Conservation (phyloP, 2,797 vertebrate genomes). For the Austrolebias charrua region DNA sequence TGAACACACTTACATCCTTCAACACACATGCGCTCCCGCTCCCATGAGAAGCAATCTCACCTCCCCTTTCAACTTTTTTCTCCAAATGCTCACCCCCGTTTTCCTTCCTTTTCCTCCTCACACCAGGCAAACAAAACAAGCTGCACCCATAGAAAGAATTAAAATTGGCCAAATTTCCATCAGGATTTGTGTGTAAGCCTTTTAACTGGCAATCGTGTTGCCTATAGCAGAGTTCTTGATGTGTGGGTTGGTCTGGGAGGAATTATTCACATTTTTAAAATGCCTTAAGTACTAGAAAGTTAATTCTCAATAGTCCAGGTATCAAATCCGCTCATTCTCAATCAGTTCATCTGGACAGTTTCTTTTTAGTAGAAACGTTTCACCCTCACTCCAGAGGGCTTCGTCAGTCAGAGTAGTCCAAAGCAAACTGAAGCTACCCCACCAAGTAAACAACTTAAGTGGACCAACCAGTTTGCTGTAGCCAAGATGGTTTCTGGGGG, state of each 20-base stretch:
- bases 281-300: conserved; percentile 48
- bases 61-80: conserved; percentile 62
- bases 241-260: conserved; percentile 10
- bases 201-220: conserved; percentile 31
- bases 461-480: too few species aligned
- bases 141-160: conserved; percentile 34
- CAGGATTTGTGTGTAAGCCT: conserved; percentile 39
- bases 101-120: conserved; percentile 29
- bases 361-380: too few species aligned
- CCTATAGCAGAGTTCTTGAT: conserved; percentile 5
- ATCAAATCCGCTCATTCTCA: too few species aligned
- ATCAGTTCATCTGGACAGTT: too few species aligned
- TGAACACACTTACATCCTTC: conserved; percentile 23
- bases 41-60: conserved; percentile 54
- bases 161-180: conserved; percentile 45
- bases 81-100: conserved; percentile 46
- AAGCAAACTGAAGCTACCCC: too few species aligned
- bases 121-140: conserved; percentile 46
- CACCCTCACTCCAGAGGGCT: too few species aligned
- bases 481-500: too few species aligned
- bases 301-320: too few species aligned
- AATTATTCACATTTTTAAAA: conserved; percentile 41
- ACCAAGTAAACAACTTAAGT: too few species aligned
- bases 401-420: too few species aligned
- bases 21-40: conserved; percentile 44